phyloP scores from a whole-genome alignment of 2,113 vertebrate species.

The Corydoras maculifer region DNA sequence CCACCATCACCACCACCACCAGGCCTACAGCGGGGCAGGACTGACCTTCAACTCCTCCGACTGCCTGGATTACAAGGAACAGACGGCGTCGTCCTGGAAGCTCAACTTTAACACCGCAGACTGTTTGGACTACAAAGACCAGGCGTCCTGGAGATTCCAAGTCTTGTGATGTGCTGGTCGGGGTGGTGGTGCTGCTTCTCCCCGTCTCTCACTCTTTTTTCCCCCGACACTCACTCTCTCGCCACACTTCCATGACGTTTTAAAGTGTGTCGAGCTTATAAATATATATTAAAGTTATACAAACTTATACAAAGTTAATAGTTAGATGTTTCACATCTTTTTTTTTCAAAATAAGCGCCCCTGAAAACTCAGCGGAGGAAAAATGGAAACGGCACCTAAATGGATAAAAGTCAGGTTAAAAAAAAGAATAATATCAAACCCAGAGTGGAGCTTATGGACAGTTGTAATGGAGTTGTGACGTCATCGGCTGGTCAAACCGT shows the following conservation, averaged over 20 bases:
- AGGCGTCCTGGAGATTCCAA: conserved; percentile 98
- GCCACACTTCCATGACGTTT: conserved; percentile 35
- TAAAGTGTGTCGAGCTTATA: conserved; percentile 55
- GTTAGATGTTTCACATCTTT: conserved; percentile 43
- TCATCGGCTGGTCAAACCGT: conserved; percentile 47
- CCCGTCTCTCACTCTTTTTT: conserved; percentile 23
- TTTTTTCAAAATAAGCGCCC: conserved; percentile 31
- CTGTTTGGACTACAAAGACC: conserved; percentile 99
- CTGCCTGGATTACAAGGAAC: conserved; percentile 99
- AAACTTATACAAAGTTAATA: conserved; percentile 46
- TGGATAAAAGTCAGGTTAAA: conserved; percentile 18
- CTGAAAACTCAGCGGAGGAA: conserved; percentile 22
- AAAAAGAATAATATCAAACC: conserved; percentile 21
- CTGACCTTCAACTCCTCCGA: conserved; percentile 93
- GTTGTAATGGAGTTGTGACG: conserved; percentile 43
- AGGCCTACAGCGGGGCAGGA: conserved; percentile 77
- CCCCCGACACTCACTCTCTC: conserved; percentile 14
- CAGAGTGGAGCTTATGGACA: conserved; percentile 48
- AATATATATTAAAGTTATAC: conserved; percentile 53
- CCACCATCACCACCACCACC: conserved; percentile 88
- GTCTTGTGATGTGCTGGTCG: conserved; percentile 80
- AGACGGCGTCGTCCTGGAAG: conserved; percentile 87
- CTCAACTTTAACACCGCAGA: conserved; percentile 97
- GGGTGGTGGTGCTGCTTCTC: neutral
- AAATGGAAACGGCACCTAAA: conserved; percentile 28